These are phyloP conservation scores for Hemaris fuciformis DNA, from an alignment of 2,888 invertebrate species.

Conservation along the genomic window DNA sequence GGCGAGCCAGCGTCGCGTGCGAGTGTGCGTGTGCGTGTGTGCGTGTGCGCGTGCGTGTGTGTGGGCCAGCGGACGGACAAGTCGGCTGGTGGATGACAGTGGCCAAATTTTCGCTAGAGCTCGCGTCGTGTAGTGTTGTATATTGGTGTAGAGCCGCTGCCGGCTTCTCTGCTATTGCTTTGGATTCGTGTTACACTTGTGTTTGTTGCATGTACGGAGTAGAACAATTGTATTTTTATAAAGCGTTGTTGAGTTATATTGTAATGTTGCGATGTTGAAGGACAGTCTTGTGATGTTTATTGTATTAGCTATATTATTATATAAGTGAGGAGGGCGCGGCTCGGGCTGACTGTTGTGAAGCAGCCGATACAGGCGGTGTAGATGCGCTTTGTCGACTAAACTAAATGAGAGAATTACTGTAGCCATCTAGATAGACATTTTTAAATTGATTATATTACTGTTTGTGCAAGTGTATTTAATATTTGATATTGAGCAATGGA, in stretches of 20 bases:
- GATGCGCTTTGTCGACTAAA: neutral
- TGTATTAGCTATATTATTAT: neutral
- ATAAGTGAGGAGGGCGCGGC: neutral
- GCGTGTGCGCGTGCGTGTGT: neutral
- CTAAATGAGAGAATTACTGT: neutral
- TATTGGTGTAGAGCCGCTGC: neutral
- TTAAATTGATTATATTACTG: neutral
- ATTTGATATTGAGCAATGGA: neutral
- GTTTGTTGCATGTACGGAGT: neutral
- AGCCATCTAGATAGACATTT: neutral
- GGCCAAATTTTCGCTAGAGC: neutral
- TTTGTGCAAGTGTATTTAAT: neutral
- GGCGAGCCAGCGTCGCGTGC: neutral
- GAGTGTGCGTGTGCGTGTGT: constrained; percentile 12
- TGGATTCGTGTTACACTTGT: neutral
- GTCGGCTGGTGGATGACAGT: neutral
- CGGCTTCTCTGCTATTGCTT: neutral
- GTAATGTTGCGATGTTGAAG: neutral
- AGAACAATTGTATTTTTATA: constrained; percentile 19
- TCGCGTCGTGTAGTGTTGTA: neutral
- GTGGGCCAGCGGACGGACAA: neutral
- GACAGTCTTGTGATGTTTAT: neutral
- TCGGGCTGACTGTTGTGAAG: too few relatives aligned
- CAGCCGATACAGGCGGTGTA: too few relatives aligned
- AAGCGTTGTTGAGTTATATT: constrained; percentile 15